A percentile compares a stretch with the other conserved stretches of the same genome.
These are phyloP conservation scores for Trissolcus brochymenae DNA, from an alignment of 2,888 invertebrate species.

Conservation along the genomic window DNA sequence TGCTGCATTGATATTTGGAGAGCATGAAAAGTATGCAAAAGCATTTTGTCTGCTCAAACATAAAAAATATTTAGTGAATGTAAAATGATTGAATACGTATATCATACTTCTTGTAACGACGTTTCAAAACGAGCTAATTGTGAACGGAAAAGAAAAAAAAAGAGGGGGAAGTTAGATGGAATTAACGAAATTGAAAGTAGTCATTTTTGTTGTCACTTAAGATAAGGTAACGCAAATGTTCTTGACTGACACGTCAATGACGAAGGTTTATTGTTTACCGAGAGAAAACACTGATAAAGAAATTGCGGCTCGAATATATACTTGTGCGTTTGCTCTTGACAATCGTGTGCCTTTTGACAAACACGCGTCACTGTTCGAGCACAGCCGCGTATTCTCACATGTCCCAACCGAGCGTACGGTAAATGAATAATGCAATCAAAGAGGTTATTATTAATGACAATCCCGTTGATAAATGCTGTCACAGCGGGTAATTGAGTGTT, in stretches of 20 bases:
- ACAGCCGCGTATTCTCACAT: slow-evolving; percentile 44
- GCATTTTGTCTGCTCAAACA: not conserved
- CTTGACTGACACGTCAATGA: slow-evolving; percentile 44
- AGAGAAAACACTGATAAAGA: slow-evolving; percentile 45
- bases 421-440: slow-evolving; percentile 43
- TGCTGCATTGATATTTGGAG: slow-evolving; percentile 20
- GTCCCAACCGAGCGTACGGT: slow-evolving; percentile 5
- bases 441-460: slow-evolving; percentile 39
- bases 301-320: slow-evolving; percentile 45
- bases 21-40: slow-evolving; percentile 19
- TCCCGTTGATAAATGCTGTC: slow-evolving; percentile 32
- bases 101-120: too few species aligned
- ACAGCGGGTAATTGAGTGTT: slow-evolving; percentile 28
- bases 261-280: slow-evolving; percentile 42
- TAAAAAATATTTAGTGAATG: slow-evolving; percentile 10
- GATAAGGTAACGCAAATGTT: slow-evolving; percentile 28
- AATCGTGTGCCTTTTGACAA: slow-evolving; percentile 52
- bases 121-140: too few species aligned
- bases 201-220: slow-evolving; percentile 14
- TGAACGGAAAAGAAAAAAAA: too few species aligned
- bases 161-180: slow-evolving; percentile 6
- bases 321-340: slow-evolving; percentile 56
- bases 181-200: slow-evolving; percentile 18
- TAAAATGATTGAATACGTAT: not conserved
- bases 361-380: slow-evolving; percentile 38